phyloP scores from a whole-genome alignment of 2,113 vertebrate species.

The Etia nguti region DNA sequence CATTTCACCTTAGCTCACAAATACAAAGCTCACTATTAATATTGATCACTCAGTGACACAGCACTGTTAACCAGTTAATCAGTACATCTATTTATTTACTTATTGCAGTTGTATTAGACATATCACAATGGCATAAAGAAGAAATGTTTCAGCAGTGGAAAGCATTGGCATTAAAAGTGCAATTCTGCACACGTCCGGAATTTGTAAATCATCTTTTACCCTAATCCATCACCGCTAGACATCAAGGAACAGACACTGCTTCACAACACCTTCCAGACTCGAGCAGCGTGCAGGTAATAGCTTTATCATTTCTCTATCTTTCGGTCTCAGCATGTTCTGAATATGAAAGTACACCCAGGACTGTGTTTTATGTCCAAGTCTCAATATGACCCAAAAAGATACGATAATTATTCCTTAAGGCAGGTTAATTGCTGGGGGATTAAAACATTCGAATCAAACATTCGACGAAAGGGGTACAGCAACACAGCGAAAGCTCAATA shows the following conservation, averaged over 20 bases:
- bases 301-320: constrained; percentile 33
- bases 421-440: background rate
- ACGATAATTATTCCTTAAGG: background rate
- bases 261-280: constrained; percentile 32
- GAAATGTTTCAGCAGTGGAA: background rate
- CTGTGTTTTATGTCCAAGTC: background rate
- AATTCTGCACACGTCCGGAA: constrained; percentile 38
- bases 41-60: constrained; percentile 14
- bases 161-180: constrained; percentile 31
- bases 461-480: background rate
- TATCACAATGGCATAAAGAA: background rate
- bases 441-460: background rate
- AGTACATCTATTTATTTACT: background rate
- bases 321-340: constrained; percentile 18
- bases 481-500: background rate
- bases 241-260: constrained; percentile 27
- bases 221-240: constrained; percentile 53
- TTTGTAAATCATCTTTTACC: constrained; percentile 52
- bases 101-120: background rate
- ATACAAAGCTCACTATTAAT: constrained; percentile 10
- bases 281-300: constrained; percentile 43
- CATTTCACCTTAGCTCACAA: constrained; percentile 14
- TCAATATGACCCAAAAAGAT: background rate
- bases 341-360: constrained; percentile 12
- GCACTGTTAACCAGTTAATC: constrained; percentile 12